Percentiles rank a stretch among this genome's conserved stretches.
Conservation (phyloP, 2,888 invertebrate species). For the Pseudoips prasinana region DNA sequence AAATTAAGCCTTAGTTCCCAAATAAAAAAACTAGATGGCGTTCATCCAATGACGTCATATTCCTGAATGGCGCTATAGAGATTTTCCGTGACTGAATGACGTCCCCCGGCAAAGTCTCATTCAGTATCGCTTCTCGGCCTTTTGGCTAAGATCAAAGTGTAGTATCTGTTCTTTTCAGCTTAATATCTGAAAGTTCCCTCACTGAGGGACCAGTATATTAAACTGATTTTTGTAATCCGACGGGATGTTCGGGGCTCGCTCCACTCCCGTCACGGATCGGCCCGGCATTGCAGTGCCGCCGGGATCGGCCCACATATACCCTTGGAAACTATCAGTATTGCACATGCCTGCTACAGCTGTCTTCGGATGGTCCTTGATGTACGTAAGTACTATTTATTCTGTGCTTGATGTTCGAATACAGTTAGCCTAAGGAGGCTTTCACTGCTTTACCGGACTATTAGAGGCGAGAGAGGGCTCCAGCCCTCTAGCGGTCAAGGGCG, state of each 20-base stretch:
- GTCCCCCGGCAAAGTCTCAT: rapidly evolving
- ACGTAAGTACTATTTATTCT: too few species aligned
- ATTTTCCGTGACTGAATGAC: conserved; percentile 19
- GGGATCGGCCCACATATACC: conserved; percentile 35
- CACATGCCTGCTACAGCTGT: too few species aligned
- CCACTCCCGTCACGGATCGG: conserved; percentile 44
- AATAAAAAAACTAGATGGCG: neutral
- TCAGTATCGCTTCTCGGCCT: conserved; percentile 41
- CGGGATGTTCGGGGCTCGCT: conserved; percentile 45
- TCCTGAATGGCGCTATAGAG: conserved; percentile 33
- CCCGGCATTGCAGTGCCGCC: conserved; percentile 45
- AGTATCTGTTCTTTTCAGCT: conserved; percentile 47
- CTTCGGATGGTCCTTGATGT: too few species aligned
- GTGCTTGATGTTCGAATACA: too few species aligned
- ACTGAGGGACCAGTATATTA: conserved; percentile 47
- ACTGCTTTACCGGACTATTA: too few species aligned
- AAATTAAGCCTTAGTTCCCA: too few species aligned
- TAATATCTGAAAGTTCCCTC: conserved; percentile 46
- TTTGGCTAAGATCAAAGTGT: conserved; percentile 47
- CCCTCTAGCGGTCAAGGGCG: too few species aligned
- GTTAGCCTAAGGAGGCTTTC: too few species aligned
- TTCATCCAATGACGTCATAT: neutral
- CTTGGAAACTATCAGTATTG: too few species aligned
- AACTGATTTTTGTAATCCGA: conserved; percentile 31
- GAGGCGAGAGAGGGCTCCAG: too few species aligned